phyloP scores from a whole-genome alignment of 2,888 invertebrate genomes.

The Kuschelorhynchus macadamiae region DNA sequence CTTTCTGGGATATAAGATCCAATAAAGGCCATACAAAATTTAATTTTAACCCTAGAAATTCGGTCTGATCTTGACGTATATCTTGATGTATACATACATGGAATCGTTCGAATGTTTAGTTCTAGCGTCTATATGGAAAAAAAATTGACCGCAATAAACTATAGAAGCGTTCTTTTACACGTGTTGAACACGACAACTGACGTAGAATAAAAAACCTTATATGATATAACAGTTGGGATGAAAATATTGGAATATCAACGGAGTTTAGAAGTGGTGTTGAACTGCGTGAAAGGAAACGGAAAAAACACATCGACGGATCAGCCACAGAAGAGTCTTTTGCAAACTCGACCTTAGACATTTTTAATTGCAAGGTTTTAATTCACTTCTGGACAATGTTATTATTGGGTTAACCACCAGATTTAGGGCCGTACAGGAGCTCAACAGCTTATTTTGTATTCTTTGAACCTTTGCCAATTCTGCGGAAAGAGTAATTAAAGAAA shows the following conservation, averaged over 20 bases:
- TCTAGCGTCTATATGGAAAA: slow-evolving; percentile 9
- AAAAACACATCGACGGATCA: slow-evolving; percentile 18
- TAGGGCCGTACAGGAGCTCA: neutral
- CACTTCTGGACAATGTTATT: slow-evolving; percentile 10
- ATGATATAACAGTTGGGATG: neutral
- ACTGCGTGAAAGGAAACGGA: slow-evolving; percentile 13
- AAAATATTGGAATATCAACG: neutral
- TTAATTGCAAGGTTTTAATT: slow-evolving; percentile 9
- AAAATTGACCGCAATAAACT: neutral
- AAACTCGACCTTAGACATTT: neutral
- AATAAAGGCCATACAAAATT: slow-evolving; percentile 2
- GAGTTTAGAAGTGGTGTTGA: slow-evolving; percentile 6
- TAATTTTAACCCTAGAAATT: slow-evolving; percentile 8
- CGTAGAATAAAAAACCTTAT: neutral
- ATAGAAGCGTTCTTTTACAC: slow-evolving; percentile 5
- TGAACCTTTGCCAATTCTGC: neutral
- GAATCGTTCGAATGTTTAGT: slow-evolving; percentile 5
- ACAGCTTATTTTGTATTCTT: neutral
- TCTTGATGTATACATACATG: neutral
- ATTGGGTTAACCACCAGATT: slow-evolving; percentile 9
- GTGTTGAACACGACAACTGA: neutral
- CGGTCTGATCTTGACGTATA: neutral
- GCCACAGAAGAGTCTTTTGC: slow-evolving; percentile 14
- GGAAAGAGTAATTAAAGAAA: too few species aligned
- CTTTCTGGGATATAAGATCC: slow-evolving; percentile 12